Conservation (phyloP, 2,888 invertebrate species). For the Sthenelais limicola region DNA sequence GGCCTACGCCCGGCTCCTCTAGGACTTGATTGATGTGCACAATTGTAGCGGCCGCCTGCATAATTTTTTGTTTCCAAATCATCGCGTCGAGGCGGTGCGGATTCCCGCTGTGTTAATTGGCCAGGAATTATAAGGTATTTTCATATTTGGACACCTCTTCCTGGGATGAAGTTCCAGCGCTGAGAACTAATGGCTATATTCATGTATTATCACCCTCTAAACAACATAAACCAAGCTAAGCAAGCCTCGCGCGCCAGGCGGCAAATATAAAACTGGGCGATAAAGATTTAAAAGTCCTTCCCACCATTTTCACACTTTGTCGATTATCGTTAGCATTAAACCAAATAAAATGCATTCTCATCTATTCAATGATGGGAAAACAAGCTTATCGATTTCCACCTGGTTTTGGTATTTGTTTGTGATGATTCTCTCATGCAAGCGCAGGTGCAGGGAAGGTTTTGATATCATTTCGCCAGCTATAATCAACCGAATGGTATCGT, state of each 20-base stretch:
- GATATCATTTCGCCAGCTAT: background rate
- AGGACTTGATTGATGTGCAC: background rate
- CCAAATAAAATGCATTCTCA: constrained; percentile 28
- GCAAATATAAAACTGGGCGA: too few relatives aligned
- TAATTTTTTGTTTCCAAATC: too few relatives aligned
- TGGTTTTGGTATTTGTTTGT: constrained; percentile 8
- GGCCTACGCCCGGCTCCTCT: background rate
- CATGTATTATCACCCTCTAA: constrained; percentile 31
- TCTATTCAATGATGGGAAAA: constrained; percentile 12
- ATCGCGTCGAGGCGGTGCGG: background rate
- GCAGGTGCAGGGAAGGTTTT: background rate
- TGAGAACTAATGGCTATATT: constrained; percentile 17
- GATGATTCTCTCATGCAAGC: background rate
- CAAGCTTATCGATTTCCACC: constrained; percentile 5
- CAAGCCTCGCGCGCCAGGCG: background rate
- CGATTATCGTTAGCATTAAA: constrained; percentile 32
- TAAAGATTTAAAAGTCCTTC: too few relatives aligned
- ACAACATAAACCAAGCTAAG: too few relatives aligned
- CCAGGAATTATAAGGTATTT: constrained; percentile 29
- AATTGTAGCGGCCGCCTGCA: background rate
- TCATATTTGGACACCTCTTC: background rate
- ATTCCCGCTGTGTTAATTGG: constrained; percentile 19
- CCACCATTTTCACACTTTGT: constrained; percentile 28
- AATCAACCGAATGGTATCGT: constrained; percentile 26
- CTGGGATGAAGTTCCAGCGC: background rate